phyloP scores from a whole-genome alignment of 1,140 invertebrate genomes.

The Ceratina australensis region DNA sequence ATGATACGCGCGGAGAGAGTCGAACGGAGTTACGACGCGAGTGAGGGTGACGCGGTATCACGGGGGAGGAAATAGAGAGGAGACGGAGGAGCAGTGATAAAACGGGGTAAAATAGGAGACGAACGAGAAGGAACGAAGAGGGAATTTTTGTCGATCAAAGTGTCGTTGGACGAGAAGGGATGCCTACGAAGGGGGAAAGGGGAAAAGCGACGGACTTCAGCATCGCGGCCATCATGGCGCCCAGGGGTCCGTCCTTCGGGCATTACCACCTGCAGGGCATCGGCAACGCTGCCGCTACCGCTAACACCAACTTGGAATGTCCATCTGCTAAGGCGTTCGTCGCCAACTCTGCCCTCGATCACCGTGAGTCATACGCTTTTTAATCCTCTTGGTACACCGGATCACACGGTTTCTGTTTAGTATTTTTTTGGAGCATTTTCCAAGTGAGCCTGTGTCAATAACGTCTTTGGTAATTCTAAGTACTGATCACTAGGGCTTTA shows the following conservation, averaged over 20 bases:
- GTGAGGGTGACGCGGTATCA: conserved; percentile 29
- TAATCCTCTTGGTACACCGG: too few relatives aligned
- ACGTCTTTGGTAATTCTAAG: too few relatives aligned
- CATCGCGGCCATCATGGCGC: conserved; percentile 89
- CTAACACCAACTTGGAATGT: conserved; percentile 74
- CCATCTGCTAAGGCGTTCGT: conserved; percentile 57
- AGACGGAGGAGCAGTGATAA: background rate
- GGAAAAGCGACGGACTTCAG: conserved; percentile 85
- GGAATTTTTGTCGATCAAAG: conserved; percentile 49
- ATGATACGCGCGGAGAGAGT: background rate
- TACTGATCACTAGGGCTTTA: too few relatives aligned
- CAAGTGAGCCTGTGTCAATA: too few relatives aligned
- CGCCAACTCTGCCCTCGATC: conserved; percentile 70
- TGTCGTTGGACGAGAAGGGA: conserved; percentile 76
- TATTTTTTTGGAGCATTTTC: background rate
- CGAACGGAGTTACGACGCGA: conserved; percentile 12
- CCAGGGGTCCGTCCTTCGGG: conserved; percentile 78
- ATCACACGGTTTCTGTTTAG: too few relatives aligned
- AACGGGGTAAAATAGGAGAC: background rate
- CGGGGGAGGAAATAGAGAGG: background rate
- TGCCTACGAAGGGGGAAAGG: conserved; percentile 78
- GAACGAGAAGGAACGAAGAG: background rate
- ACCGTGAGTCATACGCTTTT: conserved; percentile 68
- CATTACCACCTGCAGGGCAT: conserved; percentile 77
- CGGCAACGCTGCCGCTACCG: conserved; percentile 63